phyloP scores from a whole-genome alignment of 2,113 vertebrate species.

The Aspiorhynchus laticeps region DNA sequence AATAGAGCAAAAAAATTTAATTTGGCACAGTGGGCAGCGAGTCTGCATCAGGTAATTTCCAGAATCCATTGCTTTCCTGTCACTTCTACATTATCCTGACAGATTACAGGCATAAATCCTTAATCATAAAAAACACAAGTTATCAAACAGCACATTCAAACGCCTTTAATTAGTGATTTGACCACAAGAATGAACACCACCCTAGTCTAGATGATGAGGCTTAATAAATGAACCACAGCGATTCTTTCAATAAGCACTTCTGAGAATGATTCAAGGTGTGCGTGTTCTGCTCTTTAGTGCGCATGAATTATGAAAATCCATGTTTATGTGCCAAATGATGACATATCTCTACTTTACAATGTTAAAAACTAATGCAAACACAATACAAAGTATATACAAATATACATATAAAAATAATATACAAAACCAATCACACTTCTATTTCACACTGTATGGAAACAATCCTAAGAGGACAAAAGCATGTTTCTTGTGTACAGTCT shows the following conservation, averaged over 20 bases:
- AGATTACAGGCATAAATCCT: background rate
- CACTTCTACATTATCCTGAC: background rate
- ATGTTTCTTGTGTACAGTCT: background rate
- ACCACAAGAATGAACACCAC: too few relatives aligned
- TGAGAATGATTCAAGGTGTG: background rate
- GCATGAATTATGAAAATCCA: background rate
- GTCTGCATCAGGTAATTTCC: background rate
- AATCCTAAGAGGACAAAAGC: background rate
- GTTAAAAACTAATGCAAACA: background rate
- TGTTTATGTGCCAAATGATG: background rate
- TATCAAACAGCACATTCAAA: background rate
- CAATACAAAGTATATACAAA: background rate
- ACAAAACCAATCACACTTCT: background rate
- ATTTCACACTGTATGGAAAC: background rate
- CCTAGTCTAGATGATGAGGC: background rate
- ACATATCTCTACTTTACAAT: background rate
- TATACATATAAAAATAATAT: too few relatives aligned
- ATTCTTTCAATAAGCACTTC: background rate
- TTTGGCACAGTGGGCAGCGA: background rate
- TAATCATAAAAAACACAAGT: background rate
- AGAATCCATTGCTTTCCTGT: background rate
- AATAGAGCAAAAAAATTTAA: background rate
- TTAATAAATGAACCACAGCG: background rate
- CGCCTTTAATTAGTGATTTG: background rate
- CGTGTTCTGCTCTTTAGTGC: too few relatives aligned